These are phyloP conservation scores for Ceyx margarethae DNA, from an alignment of 2,113 vertebrate genomes.

Conservation along the genomic window DNA sequence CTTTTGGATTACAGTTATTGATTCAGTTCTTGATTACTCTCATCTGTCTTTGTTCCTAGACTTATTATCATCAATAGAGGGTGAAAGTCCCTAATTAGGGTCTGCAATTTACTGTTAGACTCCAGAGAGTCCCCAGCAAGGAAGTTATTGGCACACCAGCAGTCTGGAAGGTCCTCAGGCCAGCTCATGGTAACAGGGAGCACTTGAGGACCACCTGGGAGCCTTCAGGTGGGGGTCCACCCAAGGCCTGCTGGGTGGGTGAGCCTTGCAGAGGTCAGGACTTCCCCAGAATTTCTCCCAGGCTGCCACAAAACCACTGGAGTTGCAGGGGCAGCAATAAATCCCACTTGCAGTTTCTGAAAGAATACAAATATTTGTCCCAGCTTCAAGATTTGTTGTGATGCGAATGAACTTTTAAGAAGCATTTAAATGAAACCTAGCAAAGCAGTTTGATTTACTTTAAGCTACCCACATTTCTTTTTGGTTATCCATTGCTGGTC, in stretches of 20 bases:
- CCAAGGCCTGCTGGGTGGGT: neutral
- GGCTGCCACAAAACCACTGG: neutral
- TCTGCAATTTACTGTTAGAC: neutral
- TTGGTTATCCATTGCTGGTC: neutral
- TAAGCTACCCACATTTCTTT: neutral
- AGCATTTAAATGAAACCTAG: neutral
- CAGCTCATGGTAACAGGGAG: neutral
- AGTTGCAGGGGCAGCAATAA: neutral
- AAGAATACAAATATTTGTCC: neutral
- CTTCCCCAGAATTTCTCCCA: neutral
- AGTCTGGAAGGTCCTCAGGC: neutral
- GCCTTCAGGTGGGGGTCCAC: neutral
- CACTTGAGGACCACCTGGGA: neutral
- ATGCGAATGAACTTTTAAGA: neutral
- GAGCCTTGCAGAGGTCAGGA: neutral
- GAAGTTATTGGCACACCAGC: neutral
- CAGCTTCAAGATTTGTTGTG: too few relatives aligned
- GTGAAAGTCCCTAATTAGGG: neutral
- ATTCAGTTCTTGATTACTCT: neutral
- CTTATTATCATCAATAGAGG: neutral
- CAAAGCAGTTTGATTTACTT: neutral
- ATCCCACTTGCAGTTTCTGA: neutral
- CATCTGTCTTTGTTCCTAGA: neutral
- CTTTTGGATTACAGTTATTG: slow-evolving; percentile 13
- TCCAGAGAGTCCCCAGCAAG: neutral